A percentile compares a stretch with the other conserved stretches of the same genome.
Conservation (phyloP, 2,113 vertebrate genomes). For the Dicerorhinus sumatrensis region DNA sequence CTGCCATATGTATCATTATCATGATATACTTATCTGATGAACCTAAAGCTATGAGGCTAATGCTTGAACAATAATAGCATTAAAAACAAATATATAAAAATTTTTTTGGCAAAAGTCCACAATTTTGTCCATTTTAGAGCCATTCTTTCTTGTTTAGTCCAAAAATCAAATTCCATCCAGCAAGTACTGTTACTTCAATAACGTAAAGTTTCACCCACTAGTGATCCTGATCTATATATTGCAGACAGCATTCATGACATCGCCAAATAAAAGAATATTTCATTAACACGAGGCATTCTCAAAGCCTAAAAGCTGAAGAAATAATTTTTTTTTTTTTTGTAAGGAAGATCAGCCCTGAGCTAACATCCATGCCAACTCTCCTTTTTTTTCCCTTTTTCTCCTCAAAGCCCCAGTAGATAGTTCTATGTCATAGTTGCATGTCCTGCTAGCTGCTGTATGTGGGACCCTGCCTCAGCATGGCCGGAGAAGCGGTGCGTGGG, state of each 20-base stretch:
- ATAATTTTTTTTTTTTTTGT: not conserved
- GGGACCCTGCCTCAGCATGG: too few relatives aligned
- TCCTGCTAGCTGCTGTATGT: too few relatives aligned
- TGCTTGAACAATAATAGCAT: not conserved
- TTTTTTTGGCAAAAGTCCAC: not conserved
- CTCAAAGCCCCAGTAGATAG: too few relatives aligned
- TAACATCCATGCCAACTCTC: too few relatives aligned
- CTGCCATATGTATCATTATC: not conserved
- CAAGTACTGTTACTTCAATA: not conserved
- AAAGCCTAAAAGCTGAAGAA: slow-evolving; percentile 10
- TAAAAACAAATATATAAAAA: slow-evolving; percentile 22
- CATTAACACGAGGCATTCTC: not conserved
- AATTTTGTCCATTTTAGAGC: not conserved
- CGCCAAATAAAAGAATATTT: not conserved
- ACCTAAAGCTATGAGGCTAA: not conserved
- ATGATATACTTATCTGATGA: not conserved
- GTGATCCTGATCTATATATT: not conserved
- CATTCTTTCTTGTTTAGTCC: slow-evolving; percentile 14
- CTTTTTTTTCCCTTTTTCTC: too few relatives aligned
- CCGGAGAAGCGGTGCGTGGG: too few relatives aligned
- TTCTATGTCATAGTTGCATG: too few relatives aligned
- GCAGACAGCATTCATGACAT: not conserved
- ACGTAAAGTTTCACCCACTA: not conserved
- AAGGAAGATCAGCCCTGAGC: too few relatives aligned
- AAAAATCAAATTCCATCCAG: not conserved